These are phyloP conservation scores for Lasioglossum albipes DNA, from an alignment of 1,140 invertebrate species.

Conservation along the genomic window DNA sequence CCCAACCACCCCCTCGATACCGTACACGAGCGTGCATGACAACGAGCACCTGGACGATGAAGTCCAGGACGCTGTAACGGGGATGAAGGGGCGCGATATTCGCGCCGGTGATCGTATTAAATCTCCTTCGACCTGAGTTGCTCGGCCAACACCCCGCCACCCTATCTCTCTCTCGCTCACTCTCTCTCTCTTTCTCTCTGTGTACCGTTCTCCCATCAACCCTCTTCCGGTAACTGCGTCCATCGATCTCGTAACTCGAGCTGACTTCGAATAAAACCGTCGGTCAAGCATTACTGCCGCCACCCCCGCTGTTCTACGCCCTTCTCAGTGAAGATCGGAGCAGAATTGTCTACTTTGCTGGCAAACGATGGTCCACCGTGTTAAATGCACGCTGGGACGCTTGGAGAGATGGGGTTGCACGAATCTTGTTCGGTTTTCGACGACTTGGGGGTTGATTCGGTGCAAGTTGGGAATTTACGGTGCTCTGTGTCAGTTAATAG, in stretches of 20 bases:
- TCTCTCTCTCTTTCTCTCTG: no score
- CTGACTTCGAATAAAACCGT: constrained; percentile 68
- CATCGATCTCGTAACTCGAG: constrained; percentile 67
- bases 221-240: constrained; percentile 44
- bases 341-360: not conserved
- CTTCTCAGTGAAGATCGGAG: not conserved
- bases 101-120: constrained; percentile 74
- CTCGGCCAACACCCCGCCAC: constrained; percentile 50
- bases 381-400: no score
- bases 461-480: no score
- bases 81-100: constrained; percentile 65
- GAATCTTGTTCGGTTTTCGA: no score
- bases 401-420: no score
- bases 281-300: constrained; percentile 48
- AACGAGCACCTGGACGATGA: constrained; percentile 71
- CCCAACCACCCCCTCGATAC: constrained; percentile 54
- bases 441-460: no score
- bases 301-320: not conserved
- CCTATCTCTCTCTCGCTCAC: not conserved
- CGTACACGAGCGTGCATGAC: constrained; percentile 69
- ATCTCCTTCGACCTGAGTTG: constrained; percentile 74
- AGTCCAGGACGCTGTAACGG: constrained; percentile 39
- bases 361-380: not conserved
- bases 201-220: not conserved
- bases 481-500: no score